Evolutionary conservation across 2,888 invertebrate species (phyloP).

Genomic region (Acanthosepion esculentum): DNA sequence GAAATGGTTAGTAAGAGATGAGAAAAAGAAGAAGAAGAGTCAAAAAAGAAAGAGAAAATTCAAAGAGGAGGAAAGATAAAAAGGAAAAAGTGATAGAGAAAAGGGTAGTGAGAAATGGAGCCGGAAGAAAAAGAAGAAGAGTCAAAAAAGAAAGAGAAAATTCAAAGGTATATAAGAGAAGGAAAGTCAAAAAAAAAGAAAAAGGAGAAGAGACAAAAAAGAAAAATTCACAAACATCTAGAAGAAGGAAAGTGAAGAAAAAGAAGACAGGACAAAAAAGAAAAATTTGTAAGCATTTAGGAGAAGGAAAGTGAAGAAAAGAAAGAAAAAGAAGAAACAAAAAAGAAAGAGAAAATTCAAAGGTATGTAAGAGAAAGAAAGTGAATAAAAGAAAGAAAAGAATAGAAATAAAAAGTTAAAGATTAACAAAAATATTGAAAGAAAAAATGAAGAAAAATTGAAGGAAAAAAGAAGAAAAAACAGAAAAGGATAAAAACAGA

Average conservation of each 20-base stretch:
- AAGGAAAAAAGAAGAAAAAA: too few species aligned
- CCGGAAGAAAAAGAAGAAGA: background rate
- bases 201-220: background rate
- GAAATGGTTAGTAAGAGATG: background rate
- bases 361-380: background rate
- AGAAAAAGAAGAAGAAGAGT: background rate
- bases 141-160: background rate
- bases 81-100: background rate
- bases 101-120: background rate
- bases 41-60: background rate
- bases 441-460: too few species aligned
- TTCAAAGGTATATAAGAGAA: background rate
- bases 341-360: background rate
- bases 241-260: background rate
- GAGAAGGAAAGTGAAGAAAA: background rate
- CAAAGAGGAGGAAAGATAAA: background rate
- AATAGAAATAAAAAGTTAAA: background rate
- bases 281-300: background rate
- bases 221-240: background rate
- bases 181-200: background rate
- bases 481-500: too few species aligned
- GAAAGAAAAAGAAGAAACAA: background rate
- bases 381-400: background rate
- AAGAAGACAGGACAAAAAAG: background rate
- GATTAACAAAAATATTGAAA: background rate